These are phyloP conservation scores for Blastobasis lacticolella DNA, from an alignment of 2,888 invertebrate genomes.

Conservation along the genomic window DNA sequence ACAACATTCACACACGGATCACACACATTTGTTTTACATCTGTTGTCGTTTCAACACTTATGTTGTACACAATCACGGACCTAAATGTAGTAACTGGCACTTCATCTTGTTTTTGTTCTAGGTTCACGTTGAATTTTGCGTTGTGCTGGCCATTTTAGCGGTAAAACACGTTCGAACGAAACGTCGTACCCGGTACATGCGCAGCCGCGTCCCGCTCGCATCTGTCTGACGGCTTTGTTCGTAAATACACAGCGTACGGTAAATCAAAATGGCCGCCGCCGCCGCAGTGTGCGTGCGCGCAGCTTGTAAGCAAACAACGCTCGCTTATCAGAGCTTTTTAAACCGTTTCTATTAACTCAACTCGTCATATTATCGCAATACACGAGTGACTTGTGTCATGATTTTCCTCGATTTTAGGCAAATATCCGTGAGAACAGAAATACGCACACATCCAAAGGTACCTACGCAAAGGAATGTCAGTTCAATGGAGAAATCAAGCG, in stretches of 20 bases:
- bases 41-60: slow-evolving; percentile 61
- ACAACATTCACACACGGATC: slow-evolving; percentile 75
- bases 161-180: slow-evolving; percentile 63
- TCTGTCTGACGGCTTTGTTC: slow-evolving; percentile 75
- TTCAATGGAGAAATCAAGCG: slow-evolving; percentile 72
- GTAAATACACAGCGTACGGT: slow-evolving; percentile 71
- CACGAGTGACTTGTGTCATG: slow-evolving; percentile 41
- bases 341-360: slow-evolving; percentile 13
- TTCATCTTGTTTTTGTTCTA: slow-evolving; percentile 71
- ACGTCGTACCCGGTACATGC: slow-evolving; percentile 57
- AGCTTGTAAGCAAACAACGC: slow-evolving; percentile 36
- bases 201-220: slow-evolving; percentile 73
- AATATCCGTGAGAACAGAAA: slow-evolving; percentile 54
- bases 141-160: slow-evolving; percentile 67
- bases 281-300: slow-evolving; percentile 59
- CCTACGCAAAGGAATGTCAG: slow-evolving; percentile 72
- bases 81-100: slow-evolving; percentile 69
- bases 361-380: slow-evolving; percentile 18
- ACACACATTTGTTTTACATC: slow-evolving; percentile 73
- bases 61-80: slow-evolving; percentile 69
- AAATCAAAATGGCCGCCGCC: slow-evolving; percentile 71
- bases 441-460: slow-evolving; percentile 52
- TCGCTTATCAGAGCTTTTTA: slow-evolving; percentile 21
- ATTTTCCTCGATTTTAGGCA: slow-evolving; percentile 20
- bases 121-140: slow-evolving; percentile 56